A percentile compares a stretch with the other conserved stretches of the same genome.
phyloP scores from a whole-genome alignment of 2,797 vertebrate genomes.

The Micromesistius poutassou region DNA sequence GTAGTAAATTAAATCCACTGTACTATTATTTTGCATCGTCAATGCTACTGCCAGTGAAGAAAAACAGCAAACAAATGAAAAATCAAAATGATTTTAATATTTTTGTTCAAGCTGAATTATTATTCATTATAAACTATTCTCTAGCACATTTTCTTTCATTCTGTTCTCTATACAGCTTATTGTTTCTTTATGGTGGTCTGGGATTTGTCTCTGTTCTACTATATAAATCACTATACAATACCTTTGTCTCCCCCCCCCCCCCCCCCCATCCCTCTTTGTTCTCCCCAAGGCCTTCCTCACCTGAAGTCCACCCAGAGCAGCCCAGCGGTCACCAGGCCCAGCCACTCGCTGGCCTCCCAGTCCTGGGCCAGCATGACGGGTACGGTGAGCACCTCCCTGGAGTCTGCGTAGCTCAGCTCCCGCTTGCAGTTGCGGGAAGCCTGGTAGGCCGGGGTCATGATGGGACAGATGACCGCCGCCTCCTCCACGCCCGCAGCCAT shows the following conservation, averaged over 20 bases:
- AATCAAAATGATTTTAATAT: no score
- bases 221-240: background rate
- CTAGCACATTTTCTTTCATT: no score
- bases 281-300: constrained; percentile 32
- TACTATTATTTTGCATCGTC: no score
- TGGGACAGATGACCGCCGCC: constrained; percentile 54
- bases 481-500: constrained; percentile 64
- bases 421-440: constrained; percentile 64
- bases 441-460: constrained; percentile 62
- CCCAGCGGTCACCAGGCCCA: constrained; percentile 60
- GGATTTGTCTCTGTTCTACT: no score
- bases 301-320: constrained; percentile 65
- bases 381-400: constrained; percentile 45
- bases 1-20: no score
- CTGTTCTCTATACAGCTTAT: no score
- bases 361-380: constrained; percentile 54
- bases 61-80: no score
- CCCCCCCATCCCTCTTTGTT: background rate
- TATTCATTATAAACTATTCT: no score
- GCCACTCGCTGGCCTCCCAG: constrained; percentile 67
- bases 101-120: no score
- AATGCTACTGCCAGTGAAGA: no score
- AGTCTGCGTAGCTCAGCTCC: constrained; percentile 60
- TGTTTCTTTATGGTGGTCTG: no score
- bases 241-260: no score